Conservation (phyloP, 2,797 vertebrate species). For the Alexandromys oeconomus region DNA sequence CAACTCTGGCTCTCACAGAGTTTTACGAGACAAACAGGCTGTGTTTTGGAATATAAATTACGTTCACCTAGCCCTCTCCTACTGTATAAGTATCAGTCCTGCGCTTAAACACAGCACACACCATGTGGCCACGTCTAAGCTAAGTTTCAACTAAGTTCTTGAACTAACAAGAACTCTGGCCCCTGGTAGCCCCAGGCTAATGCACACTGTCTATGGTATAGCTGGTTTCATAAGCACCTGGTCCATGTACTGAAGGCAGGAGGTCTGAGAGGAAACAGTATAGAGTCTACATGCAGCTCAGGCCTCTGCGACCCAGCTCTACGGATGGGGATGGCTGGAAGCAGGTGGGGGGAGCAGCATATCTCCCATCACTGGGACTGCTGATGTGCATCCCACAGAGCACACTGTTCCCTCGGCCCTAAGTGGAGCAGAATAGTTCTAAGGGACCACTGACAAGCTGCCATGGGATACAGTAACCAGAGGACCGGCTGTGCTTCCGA, state of each 20-base stretch:
- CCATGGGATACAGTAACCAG: not conserved
- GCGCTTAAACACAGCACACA: not conserved
- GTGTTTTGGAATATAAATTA: not conserved
- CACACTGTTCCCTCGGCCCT: not conserved
- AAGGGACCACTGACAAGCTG: not conserved
- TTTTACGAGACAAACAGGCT: rapidly evolving
- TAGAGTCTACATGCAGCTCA: not conserved
- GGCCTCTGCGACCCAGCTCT: not conserved
- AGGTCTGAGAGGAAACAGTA: conserved; percentile 22
- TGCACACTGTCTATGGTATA: conserved; percentile 22
- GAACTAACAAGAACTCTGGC: not conserved
- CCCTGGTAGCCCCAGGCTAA: not conserved
- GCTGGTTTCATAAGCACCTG: conserved; percentile 34
- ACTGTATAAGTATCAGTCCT: too few species aligned
- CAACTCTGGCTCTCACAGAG: not conserved
- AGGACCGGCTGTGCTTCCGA: not conserved
- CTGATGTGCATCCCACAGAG: not conserved
- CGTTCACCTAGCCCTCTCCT: not conserved
- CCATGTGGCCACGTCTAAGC: not conserved
- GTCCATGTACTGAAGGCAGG: not conserved
- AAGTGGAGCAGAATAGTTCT: rapidly evolving
- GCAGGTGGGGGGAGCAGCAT: not conserved
- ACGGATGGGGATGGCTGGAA: too few species aligned
- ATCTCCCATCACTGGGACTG: not conserved
- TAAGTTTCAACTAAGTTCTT: not conserved